phyloP scores from a whole-genome alignment of 2,888 invertebrate species.

The Conomelus anceps region DNA sequence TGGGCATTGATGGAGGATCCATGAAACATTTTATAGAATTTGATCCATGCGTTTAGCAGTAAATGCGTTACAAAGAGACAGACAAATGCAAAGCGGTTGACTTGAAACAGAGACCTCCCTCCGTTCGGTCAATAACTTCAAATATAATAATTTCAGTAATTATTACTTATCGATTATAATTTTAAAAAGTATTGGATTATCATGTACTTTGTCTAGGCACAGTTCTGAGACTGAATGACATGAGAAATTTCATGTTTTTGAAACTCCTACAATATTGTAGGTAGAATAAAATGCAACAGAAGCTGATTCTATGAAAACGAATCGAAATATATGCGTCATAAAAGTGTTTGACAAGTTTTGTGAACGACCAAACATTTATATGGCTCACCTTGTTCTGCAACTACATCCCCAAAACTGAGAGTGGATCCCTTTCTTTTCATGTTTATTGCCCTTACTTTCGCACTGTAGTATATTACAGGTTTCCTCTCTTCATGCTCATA shows the following conservation, averaged over 20 bases:
- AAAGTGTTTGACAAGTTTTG: neutral
- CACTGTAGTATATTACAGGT: neutral
- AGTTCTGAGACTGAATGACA: neutral
- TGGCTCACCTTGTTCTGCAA: neutral
- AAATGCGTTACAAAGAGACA: too few relatives aligned
- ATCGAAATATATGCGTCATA: neutral
- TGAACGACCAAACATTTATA: neutral
- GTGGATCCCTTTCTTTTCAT: neutral
- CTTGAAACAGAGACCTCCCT: too few relatives aligned
- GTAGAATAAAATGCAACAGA: neutral
- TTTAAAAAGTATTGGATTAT: too few relatives aligned
- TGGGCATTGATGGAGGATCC: too few relatives aligned
- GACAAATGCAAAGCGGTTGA: too few relatives aligned
- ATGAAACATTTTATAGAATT: too few relatives aligned
- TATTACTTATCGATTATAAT: too few relatives aligned
- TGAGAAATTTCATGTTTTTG: too few relatives aligned
- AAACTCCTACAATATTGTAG: neutral
- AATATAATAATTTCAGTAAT: too few relatives aligned
- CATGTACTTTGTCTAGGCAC: neutral
- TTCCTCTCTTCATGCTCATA: neutral
- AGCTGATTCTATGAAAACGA: neutral
- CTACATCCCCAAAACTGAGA: neutral
- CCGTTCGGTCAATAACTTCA: too few relatives aligned
- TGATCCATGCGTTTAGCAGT: too few relatives aligned
- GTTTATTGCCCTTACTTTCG: neutral